Base-by-base conservation (phyloP, 2,113 vertebrate species). In the Pelobates fuscus region DNA sequence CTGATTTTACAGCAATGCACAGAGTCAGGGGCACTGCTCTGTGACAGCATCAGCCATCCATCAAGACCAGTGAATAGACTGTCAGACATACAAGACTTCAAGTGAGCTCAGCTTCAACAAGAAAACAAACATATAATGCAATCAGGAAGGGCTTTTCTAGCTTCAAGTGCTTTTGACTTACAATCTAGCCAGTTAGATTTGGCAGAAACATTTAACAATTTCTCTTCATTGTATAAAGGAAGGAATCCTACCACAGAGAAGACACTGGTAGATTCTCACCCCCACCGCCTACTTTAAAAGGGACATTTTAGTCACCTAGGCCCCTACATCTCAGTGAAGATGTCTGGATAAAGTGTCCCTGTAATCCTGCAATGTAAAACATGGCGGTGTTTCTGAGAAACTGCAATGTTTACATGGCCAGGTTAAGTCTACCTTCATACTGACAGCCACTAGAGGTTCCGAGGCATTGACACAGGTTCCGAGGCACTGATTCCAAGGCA, bases 21-120 rank as follows among this genome's bases (percentile, higher is more conserved):
- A 61, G 69, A 49, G 41, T 71, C 58, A 49, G 70, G 43, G 70
- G 70, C 70, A 20, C 70, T 30, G 58, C 69, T 61, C 25, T 60
- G 69, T 49, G 70, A 62, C 70, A 62, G 70, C 43, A 62, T 25
- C 58, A 62, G 55, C 55, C 67, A 70, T 70, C 67, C 58, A 58
- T 71, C 70, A 62, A 29, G 69, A 11, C 11, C 41, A 52, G 58
- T 57, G 32, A 37, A 62, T 46, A 46, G 70, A 46, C 58, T 71
- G 70, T 71, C 70, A 71, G 37, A 23, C 29, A 25, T 30, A 62
- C 44, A 71, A 71, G 52, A 23, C 70, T 30, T 49, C 41, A 71
- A 62, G 41, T 52, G 58, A 24, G 59, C 26, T 30, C 25, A 25
- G 21, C 70, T 30, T 32, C 25, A 61, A 43, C 32, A 62, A 32